These are phyloP conservation scores for Teleogryllus oceanicus DNA, from an alignment of 2,888 invertebrate genomes.

Conservation along the genomic window DNA sequence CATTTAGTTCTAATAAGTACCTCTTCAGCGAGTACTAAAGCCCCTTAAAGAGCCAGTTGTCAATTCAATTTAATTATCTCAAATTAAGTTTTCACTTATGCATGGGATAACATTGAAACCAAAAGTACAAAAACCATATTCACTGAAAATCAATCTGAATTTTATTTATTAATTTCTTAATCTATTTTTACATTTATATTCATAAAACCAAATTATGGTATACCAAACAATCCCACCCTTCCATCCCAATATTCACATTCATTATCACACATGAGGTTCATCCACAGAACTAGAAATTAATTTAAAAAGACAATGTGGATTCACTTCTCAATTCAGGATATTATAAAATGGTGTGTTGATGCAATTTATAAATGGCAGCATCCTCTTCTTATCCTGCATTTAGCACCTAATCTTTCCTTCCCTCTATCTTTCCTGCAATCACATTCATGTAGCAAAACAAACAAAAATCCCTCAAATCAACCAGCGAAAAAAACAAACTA, in stretches of 20 bases:
- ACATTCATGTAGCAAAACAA: conserved; percentile 1
- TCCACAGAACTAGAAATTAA: not conserved
- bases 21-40: not conserved
- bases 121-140: not conserved
- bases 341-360: not conserved
- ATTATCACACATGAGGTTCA: not conserved
- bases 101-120: not conserved
- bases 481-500: not conserved
- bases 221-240: not conserved
- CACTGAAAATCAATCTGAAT: no score
- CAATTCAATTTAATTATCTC: not conserved
- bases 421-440: not conserved
- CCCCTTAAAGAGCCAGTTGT: not conserved
- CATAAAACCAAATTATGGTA: no score
- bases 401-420: not conserved
- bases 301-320: not conserved
- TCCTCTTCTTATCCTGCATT: conserved; percentile 18
- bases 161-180: no score
- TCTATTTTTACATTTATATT: no score
- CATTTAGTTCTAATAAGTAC: not conserved
- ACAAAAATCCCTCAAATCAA: not conserved
- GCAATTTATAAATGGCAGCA: not conserved
- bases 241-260: not conserved
- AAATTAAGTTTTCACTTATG: not conserved
- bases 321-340: not conserved